Base-by-base conservation (phyloP, 2,113 vertebrate genomes). In the Myotis davidii region DNA sequence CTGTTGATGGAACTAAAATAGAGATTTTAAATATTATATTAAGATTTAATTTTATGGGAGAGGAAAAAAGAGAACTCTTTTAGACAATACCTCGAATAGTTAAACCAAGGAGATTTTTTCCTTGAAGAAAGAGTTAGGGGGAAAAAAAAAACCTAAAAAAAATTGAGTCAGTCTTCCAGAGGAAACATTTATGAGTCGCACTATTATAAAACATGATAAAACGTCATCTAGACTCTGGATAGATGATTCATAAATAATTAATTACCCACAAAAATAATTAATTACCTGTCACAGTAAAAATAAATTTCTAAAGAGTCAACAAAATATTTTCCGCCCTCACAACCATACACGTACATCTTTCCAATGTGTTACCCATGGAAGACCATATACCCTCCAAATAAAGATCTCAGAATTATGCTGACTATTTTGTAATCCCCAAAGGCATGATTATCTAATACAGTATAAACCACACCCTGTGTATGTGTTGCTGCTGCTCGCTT, bases 381-480 rank as follows among this genome's bases (percentile, higher is more conserved):
- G 88, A 5, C 74, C 0, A 0, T 65, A 45, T 25, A 32, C 1
- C 11, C 12, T 37, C 12, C 91, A 65, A 56, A 83, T 85, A 74
- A 87, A 85, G 91, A 56, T 32, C 29, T 70, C 81, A 93, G n/a
- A 91, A 84, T 95, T 77, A 89, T 74, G 32, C 79, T 87, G 96
- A 50, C 85, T 76, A 18, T 29, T 78, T 11, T 86, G 82, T 70
- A 67, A 39, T 69, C 64, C 61, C 91, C 50, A 29, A 67, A 85
- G 82, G 85, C 85, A 84, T 9, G 25, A 82, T 94, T 90, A 88
- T 82, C 88, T 97, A 84, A 50, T 65, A 13, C 14, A 69, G 32
- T 6, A 93, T 88, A 93, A 97, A 91, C 93, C 84, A 91, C 91
- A 23, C 78, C 69, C 61, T 92, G 59, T 93, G 91, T 61, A 45